Conservation (phyloP, 2,888 invertebrate species). For the Diarsia rubi region DNA sequence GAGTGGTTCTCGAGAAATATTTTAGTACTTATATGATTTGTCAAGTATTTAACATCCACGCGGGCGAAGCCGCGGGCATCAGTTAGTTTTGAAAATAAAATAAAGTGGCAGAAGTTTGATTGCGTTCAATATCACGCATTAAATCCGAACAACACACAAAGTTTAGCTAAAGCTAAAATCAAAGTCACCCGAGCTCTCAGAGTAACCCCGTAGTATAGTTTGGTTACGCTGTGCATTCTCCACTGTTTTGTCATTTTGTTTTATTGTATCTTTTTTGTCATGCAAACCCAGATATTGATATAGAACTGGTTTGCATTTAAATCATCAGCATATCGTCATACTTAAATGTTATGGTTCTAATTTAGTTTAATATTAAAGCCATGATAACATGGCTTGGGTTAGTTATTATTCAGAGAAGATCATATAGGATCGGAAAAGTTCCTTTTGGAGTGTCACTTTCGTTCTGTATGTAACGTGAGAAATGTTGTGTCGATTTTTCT, state of each 20-base stretch:
- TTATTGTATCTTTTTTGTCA: not conserved
- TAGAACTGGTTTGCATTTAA: not conserved
- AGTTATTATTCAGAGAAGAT: not conserved
- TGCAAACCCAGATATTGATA: not conserved
- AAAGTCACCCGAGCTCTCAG: not conserved
- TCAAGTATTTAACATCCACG: no score
- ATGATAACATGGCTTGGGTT: not conserved
- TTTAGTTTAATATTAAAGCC: not conserved
- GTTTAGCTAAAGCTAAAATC: not conserved
- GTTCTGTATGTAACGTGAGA: not conserved
- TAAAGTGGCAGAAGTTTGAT: not conserved
- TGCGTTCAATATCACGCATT: not conserved
- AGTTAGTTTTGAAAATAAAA: no score
- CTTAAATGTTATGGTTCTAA: not conserved
- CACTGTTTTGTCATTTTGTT: not conserved
- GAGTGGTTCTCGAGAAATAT: no score
- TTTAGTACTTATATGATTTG: no score
- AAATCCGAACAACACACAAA: not conserved
- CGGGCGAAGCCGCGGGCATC: no score
- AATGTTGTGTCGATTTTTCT: not conserved
- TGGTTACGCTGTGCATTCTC: not conserved
- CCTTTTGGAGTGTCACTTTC: not conserved
- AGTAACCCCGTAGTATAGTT: not conserved
- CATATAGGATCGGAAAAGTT: not conserved
- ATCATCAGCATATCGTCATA: not conserved